Percentiles rank a stretch among this genome's conserved stretches.
Conservation (phyloP, 2,888 invertebrate species). For the Cartodere bifasciata region DNA sequence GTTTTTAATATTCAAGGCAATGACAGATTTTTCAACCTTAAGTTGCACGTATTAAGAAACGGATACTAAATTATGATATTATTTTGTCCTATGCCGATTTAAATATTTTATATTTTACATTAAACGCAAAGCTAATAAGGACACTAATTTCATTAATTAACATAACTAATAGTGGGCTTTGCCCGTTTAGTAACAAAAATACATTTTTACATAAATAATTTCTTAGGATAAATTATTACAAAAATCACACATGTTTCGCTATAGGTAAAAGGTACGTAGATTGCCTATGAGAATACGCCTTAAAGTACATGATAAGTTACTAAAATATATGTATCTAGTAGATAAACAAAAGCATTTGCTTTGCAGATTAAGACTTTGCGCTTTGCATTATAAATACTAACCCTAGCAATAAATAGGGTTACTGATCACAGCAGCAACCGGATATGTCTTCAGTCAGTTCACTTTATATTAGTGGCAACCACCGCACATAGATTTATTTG, state of each 20-base stretch:
- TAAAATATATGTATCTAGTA: conserved; percentile 23
- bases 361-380: conserved; percentile 11
- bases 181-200: conserved; percentile 30
- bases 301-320: background rate
- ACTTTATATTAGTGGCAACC: conserved; percentile 15
- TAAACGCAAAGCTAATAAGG: background rate
- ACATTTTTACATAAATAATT: conserved; percentile 33
- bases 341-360: conserved; percentile 24
- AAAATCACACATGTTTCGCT: conserved; percentile 36
- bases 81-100: too few relatives aligned
- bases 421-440: conserved; percentile 10
- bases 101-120: too few relatives aligned
- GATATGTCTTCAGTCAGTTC: conserved; percentile 23
- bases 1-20: too few relatives aligned
- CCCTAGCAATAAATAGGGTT: conserved; percentile 25
- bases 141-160: background rate
- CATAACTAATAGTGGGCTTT: conserved; percentile 10
- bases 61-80: too few relatives aligned
- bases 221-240: conserved; percentile 15
- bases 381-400: conserved; percentile 26
- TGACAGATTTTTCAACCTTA: too few relatives aligned
- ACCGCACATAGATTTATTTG: too few relatives aligned
- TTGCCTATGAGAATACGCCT: conserved; percentile 18
- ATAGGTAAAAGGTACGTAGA: conserved; percentile 33
- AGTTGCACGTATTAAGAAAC: too few relatives aligned